Evolutionary conservation across 23 tunicate genomes (phyloP).

Genomic region (Styela clava): DNA sequence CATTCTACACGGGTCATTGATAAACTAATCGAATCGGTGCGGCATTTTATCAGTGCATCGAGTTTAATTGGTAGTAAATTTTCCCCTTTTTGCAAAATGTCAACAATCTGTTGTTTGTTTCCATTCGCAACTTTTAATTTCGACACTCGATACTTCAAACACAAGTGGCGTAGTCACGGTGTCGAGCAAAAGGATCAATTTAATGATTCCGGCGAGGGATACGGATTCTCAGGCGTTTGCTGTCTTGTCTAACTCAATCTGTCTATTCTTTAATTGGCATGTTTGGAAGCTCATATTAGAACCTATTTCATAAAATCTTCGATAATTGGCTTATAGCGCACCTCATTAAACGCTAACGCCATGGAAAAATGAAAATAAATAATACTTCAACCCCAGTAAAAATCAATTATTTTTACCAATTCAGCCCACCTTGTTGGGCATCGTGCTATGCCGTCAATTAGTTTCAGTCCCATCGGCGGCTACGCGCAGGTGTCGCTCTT

Average conservation of each 20-base stretch:
- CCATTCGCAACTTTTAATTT: not conserved
- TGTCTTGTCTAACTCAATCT: not conserved
- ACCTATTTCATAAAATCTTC: not conserved
- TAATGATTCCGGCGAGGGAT: not conserved
- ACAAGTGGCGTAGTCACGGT: not conserved
- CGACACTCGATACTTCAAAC: not conserved
- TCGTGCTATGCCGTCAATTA: slow-evolving; percentile 13
- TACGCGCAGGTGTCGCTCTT: slow-evolving; percentile 24
- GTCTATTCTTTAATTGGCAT: slow-evolving; percentile 12
- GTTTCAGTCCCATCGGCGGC: slow-evolving; percentile 28
- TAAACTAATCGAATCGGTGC: too few species aligned
- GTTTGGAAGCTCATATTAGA: not conserved
- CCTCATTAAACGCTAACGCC: not conserved
- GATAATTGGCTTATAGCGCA: slow-evolving; percentile 11
- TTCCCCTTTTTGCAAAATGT: not conserved
- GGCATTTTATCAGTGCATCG: too few species aligned
- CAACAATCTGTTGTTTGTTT: not conserved
- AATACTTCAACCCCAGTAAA: not conserved
- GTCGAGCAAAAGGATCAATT: not conserved
- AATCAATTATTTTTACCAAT: slow-evolving; percentile 14
- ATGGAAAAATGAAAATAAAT: not conserved
- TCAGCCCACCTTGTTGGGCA: slow-evolving; percentile 1
- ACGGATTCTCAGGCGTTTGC: not conserved
- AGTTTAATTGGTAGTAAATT: too few species aligned
- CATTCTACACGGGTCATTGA: too few species aligned